A percentile compares a stretch with the other conserved stretches of the same genome.
These are phyloP conservation scores for Diplodus sargus DNA, from an alignment of 2,797 vertebrate species.

Conservation along the genomic window DNA sequence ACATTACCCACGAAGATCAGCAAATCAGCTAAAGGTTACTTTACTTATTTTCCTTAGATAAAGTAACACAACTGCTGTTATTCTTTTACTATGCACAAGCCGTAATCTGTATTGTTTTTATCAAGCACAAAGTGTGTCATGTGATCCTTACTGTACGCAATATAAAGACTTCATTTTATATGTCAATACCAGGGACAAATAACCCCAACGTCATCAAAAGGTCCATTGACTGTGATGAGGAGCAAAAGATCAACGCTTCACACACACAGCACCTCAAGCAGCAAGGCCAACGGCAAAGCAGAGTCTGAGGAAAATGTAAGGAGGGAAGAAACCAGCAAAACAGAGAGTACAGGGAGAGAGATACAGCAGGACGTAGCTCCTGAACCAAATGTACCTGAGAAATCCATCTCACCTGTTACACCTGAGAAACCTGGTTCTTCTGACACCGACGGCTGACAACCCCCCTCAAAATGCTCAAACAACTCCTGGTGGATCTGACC, in stretches of 20 bases:
- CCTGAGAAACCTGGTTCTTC: conserved; percentile 8
- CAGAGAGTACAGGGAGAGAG: neutral
- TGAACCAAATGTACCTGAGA: conserved; percentile 1
- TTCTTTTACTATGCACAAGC: neutral
- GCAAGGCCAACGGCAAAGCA: neutral
- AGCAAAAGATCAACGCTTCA: conserved; percentile 14
- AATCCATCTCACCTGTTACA: conserved; percentile 1
- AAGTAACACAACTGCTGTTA: neutral
- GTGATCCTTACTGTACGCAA: neutral
- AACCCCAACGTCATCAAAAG: neutral
- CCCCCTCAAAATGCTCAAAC: neutral
- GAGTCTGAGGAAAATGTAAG: neutral
- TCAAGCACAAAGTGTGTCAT: neutral
- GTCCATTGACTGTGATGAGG: conserved; percentile 1
- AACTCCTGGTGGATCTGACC: conserved; percentile 18
- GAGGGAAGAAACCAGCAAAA: neutral
- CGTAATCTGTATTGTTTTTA: too few species aligned
- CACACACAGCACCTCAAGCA: neutral
- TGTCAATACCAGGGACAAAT: conserved; percentile 37
- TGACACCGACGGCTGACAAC: neutral
- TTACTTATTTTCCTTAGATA: neutral
- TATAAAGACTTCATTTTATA: neutral
- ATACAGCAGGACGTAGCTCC: neutral
- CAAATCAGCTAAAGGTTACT: conserved; percentile 49
- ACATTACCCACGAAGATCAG: conserved; percentile 67